Conservation (phyloP, 2,888 invertebrate genomes). For the Allophyes oxyacanthae region DNA sequence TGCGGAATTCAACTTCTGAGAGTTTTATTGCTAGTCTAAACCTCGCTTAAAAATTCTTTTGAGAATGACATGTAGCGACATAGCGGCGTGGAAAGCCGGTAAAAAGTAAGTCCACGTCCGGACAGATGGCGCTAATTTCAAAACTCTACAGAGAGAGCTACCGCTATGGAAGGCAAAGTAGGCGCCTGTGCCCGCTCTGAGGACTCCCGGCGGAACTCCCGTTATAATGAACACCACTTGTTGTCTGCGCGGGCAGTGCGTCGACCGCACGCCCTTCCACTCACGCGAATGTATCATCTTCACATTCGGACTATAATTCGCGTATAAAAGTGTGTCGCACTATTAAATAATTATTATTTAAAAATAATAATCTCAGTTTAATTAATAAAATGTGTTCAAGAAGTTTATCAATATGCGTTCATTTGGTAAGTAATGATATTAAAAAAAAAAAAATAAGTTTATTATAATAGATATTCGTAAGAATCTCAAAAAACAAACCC, state of each 20-base stretch:
- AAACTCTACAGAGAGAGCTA: constrained; percentile 64
- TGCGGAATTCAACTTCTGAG: no score
- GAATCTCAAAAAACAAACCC: no score
- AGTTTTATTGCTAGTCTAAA: no score
- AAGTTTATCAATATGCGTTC: constrained; percentile 73
- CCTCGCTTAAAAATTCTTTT: no score
- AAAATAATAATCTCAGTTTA: constrained; percentile 67
- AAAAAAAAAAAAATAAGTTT: background rate
- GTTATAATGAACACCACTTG: constrained; percentile 87
- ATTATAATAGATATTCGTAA: no score
- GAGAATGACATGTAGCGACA: no score
- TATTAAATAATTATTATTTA: constrained; percentile 61
- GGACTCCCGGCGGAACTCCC: constrained; percentile 86
- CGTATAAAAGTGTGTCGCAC: constrained; percentile 77
- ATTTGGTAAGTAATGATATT: constrained; percentile 76
- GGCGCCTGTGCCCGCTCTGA: constrained; percentile 74
- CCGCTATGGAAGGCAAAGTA: constrained; percentile 69
- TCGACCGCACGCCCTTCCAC: constrained; percentile 86
- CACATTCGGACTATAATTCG: constrained; percentile 79
- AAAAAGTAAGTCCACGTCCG: constrained; percentile 22
- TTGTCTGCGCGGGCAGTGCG: constrained; percentile 88
- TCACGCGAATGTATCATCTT: constrained; percentile 86
- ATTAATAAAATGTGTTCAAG: constrained; percentile 78
- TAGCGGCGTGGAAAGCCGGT: constrained; percentile 40
- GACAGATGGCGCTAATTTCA: constrained; percentile 77